Conservation (phyloP, 2,113 vertebrate genomes). For the Megalops atlanticus region DNA sequence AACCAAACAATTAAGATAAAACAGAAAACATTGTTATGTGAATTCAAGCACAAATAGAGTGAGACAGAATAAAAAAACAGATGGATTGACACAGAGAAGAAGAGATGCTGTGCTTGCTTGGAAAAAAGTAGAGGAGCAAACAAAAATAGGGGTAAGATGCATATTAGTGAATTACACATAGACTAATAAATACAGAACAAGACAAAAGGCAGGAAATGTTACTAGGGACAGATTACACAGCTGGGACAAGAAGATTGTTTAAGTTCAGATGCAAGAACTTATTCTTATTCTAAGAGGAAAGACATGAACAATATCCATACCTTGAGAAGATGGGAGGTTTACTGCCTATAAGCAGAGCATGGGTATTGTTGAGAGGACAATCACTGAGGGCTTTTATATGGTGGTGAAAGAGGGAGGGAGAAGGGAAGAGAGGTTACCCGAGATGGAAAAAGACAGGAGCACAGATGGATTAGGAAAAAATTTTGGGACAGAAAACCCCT, state of each 20-base stretch:
- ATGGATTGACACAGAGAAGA: background rate
- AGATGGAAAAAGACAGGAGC: background rate
- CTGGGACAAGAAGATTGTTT: background rate
- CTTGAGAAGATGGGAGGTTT: background rate
- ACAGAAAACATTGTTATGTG: too few relatives aligned
- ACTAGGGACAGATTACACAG: background rate
- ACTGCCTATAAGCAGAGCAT: background rate
- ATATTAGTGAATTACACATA: too few relatives aligned
- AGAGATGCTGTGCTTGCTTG: background rate
- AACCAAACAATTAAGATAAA: too few relatives aligned
- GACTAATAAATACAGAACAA: background rate
- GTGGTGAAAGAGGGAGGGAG: conserved; percentile 7
- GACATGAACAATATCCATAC: background rate
- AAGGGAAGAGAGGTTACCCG: conserved; percentile 5
- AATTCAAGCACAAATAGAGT: background rate
- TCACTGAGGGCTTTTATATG: conserved; percentile 5
- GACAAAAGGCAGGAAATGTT: background rate
- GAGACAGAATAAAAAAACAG: background rate
- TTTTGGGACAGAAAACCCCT: background rate
- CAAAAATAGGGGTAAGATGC: background rate
- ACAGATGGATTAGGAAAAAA: background rate
- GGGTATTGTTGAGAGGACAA: background rate
- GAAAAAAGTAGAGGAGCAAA: background rate
- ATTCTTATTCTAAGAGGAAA: too few relatives aligned
- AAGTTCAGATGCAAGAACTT: background rate